Conservation (phyloP, 2,888 invertebrate genomes). For the Lepidocyrtinus sp. region DNA sequence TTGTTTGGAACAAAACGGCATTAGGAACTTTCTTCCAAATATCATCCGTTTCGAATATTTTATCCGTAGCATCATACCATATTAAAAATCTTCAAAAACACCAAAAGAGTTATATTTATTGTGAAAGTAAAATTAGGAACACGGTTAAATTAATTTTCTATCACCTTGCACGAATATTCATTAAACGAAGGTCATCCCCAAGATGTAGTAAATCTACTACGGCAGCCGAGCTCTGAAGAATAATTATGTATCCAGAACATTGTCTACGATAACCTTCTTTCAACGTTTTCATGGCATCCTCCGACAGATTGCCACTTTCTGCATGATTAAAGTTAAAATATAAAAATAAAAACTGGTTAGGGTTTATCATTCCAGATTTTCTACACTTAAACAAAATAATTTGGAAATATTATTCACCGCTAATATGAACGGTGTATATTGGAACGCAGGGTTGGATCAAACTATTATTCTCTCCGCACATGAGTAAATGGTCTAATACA, state of each 20-base stretch:
- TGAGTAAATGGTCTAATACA: constrained; percentile 48
- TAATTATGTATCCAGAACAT: constrained; percentile 67
- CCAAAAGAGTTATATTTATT: no score
- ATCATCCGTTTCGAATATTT: constrained; percentile 62
- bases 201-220: constrained; percentile 61
- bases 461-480: constrained; percentile 47
- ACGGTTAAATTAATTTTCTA: background rate
- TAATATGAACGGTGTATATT: constrained; percentile 43
- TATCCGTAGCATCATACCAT: constrained; percentile 65
- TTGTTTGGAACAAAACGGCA: constrained; percentile 67
- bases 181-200: constrained; percentile 64
- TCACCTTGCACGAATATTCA: constrained; percentile 67
- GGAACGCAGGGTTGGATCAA: constrained; percentile 34
- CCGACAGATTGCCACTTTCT: constrained; percentile 54
- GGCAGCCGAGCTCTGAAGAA: constrained; percentile 39
- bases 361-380: no score
- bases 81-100: constrained; percentile 68
- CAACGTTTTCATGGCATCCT: constrained; percentile 42
- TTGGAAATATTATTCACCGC: constrained; percentile 44
- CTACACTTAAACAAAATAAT: no score
- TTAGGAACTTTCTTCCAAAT: constrained; percentile 69
- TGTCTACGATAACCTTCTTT: constrained; percentile 62
- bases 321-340: no score
- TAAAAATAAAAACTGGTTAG: no score
- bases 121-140: background rate